Conservation (phyloP, 2,888 invertebrate species). For the Phoenoteleia sp. region DNA sequence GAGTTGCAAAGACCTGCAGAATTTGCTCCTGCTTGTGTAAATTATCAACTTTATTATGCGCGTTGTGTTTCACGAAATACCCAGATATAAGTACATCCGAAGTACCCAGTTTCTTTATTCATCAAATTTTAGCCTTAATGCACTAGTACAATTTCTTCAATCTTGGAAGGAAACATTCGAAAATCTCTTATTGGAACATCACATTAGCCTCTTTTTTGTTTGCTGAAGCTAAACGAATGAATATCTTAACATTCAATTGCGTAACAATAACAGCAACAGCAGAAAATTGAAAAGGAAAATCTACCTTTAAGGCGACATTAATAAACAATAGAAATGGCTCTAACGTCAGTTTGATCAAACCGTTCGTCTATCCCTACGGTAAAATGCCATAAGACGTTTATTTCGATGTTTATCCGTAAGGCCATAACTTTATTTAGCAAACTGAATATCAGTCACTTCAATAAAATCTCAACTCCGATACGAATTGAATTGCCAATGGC, state of each 20-base stretch:
- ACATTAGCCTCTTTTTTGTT: background rate
- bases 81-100: background rate
- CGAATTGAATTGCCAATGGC: constrained; percentile 51
- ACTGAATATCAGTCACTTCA: constrained; percentile 28
- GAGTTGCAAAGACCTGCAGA: background rate
- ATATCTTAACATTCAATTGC: background rate
- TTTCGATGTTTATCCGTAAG: constrained; percentile 34
- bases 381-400: constrained; percentile 28
- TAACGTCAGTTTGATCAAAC: background rate
- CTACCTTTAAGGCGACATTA: background rate
- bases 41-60: background rate
- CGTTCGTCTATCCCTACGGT: background rate
- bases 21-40: background rate
- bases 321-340: background rate
- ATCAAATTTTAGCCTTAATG: background rate
- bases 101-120: background rate
- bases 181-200: background rate
- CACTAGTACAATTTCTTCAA: background rate
- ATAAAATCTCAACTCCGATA: constrained; percentile 33
- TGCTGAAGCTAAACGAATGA: background rate
- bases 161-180: background rate
- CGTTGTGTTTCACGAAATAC: background rate
- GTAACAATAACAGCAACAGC: background rate
- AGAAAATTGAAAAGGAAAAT: background rate
- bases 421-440: constrained; percentile 37